Percentiles rank a stretch among this genome's conserved stretches.
These are phyloP conservation scores for Zophobas atratus DNA, from an alignment of 1,140 invertebrate species.

Conservation along the genomic window DNA sequence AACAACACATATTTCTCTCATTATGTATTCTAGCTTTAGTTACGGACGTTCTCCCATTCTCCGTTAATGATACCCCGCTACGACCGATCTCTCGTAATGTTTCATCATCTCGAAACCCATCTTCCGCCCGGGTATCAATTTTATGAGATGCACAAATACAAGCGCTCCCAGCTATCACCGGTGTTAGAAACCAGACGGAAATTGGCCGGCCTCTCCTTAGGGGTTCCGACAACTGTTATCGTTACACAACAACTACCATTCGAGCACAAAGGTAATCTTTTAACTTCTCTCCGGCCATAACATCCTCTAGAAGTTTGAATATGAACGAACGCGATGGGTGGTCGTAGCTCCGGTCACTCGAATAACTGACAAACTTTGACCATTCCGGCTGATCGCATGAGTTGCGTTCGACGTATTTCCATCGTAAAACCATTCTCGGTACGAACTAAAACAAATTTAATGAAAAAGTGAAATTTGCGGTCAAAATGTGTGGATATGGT, in stretches of 20 bases:
- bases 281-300: conserved; percentile 32
- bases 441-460: not conserved
- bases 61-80: too few species aligned
- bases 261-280: conserved; percentile 37
- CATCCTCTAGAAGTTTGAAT: conserved; percentile 35
- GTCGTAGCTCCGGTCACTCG: conserved; percentile 21
- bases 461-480: not conserved
- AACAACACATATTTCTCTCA: too few species aligned
- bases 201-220: conserved; percentile 34
- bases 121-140: conserved; percentile 12
- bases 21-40: too few species aligned
- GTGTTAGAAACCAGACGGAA: conserved; percentile 39
- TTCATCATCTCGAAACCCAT: not conserved
- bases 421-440: conserved; percentile 11
- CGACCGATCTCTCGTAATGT: not conserved
- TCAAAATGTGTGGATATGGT: not conserved
- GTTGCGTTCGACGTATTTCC: not conserved
- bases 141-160: conserved; percentile 23
- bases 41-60: too few species aligned
- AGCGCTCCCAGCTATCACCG: conserved; percentile 24
- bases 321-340: conserved; percentile 30
- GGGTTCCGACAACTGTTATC: conserved; percentile 37
- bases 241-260: conserved; percentile 40
- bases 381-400: conserved; percentile 25
- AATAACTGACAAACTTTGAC: conserved; percentile 30